Evolutionary conservation across 2,797 vertebrate genomes (phyloP), one percentile per base, ranked within the genome.

Genomic region (Carduelis carduelis): DNA sequence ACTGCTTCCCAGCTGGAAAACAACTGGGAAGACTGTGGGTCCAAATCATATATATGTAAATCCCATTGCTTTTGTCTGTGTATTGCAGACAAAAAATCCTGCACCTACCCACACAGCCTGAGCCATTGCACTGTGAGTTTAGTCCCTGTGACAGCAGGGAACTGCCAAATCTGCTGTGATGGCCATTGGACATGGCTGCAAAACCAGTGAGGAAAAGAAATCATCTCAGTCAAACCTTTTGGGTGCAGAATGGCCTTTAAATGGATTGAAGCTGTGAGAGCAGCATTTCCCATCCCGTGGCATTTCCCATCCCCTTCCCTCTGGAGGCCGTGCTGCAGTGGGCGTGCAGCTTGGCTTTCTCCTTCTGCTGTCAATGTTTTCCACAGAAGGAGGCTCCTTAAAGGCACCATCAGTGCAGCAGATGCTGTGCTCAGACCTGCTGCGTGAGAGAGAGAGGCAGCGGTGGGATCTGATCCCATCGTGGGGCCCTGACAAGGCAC

Each of bases 341-440:
- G 94, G 96, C 39, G 94, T 95, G 83, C 78, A 55, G 5, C 90
- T 96, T 87, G 83, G 93, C 96, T 92, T 93, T 96, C 92, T 95
- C 90, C 75, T 92, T 80, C 90, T 87, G 89, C 78, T 95, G 95
- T 93, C 89, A 35, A 80, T 95, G 93, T 85, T 94, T 96, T 97
- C 89, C 53, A 64, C 96, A 95, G 94, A 77, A 96, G 68, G 60
- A 77, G 2, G 0, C 53, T 93, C 74, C 89, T 89, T 93, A 95
- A 94, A 97, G 92, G 60, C 30, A 1, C 77, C 95, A 84, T 80
- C 30, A 57, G 86, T 53, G 44, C 75, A 89, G 35, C 95, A 96
- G 95, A 95, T 95, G 90, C 78, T 70, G 49, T 28, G 49, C 87
- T 82, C 52, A 59, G 78, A 68, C 52, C 71, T 83, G 78, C 60